Evolutionary conservation across 2,888 invertebrate genomes (phyloP).

Genomic region (Tortrix viridana): DNA sequence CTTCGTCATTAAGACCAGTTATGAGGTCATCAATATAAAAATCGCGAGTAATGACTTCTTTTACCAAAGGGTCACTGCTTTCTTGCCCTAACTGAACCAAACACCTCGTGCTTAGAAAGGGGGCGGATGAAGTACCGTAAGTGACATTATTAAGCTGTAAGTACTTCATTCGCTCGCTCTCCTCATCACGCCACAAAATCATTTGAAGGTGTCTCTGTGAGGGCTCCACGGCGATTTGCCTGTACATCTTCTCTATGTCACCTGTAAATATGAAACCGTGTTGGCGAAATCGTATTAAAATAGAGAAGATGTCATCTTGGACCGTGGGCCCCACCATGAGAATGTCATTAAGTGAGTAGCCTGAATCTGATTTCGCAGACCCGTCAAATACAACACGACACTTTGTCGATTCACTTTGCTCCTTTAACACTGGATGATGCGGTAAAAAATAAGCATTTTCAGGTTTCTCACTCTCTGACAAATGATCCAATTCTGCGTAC

Average conservation of each 20-base stretch:
- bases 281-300: constrained; percentile 49
- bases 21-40: constrained; percentile 28
- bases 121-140: no score
- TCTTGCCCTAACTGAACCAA: constrained; percentile 22
- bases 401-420: constrained; percentile 46
- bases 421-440: constrained; percentile 48
- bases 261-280: constrained; percentile 49
- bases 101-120: constrained; percentile 34
- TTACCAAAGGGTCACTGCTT: constrained; percentile 9
- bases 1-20: constrained; percentile 9
- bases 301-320: constrained; percentile 49
- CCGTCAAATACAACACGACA: constrained; percentile 51
- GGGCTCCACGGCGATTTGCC: constrained; percentile 48
- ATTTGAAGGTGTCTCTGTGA: constrained; percentile 49
- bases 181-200: constrained; percentile 54
- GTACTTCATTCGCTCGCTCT: constrained; percentile 37
- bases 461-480: constrained; percentile 26
- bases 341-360: constrained; percentile 50
- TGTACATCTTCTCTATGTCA: constrained; percentile 57
- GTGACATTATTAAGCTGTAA: constrained; percentile 23
- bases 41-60: constrained; percentile 17
- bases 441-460: constrained; percentile 43
- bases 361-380: constrained; percentile 42
- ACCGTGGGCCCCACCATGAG: constrained; percentile 50
- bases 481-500: constrained; percentile 40